A percentile compares a stretch with the other conserved stretches of the same genome.
Conservation (phyloP, 2,888 invertebrate genomes). For the Cephus pulcher region DNA sequence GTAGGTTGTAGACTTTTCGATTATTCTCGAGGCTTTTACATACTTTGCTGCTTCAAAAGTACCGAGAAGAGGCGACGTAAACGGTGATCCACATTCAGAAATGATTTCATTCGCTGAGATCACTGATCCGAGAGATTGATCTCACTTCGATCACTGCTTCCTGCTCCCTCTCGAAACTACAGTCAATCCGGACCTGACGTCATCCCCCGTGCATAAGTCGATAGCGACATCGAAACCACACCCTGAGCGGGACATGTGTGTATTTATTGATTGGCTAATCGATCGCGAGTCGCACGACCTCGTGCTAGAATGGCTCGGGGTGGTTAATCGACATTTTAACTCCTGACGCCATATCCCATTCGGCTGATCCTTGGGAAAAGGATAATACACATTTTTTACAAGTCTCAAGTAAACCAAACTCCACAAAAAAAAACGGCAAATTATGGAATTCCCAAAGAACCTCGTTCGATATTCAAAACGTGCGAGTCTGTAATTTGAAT, state of each 20-base stretch:
- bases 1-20: too few species aligned
- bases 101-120: too few species aligned
- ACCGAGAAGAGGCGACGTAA: too few species aligned
- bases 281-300: not conserved
- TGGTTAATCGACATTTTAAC: not conserved
- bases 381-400: not conserved
- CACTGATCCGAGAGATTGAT: not conserved
- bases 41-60: too few species aligned
- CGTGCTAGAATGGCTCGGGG: slow-evolving; percentile 6
- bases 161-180: not conserved
- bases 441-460: too few species aligned
- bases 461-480: too few species aligned
- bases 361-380: not conserved
- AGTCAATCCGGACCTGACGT: not conserved
- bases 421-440: not conserved
- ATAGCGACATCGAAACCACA: slow-evolving; percentile 4
- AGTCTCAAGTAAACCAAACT: not conserved
- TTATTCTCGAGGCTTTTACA: too few species aligned
- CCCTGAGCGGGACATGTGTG: not conserved
- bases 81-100: too few species aligned
- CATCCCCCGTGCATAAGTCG: slow-evolving; percentile 1
- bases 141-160: not conserved
- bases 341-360: not conserved
- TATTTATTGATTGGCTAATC: slow-evolving; percentile 1
- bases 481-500: too few species aligned